phyloP scores from a whole-genome alignment of 1,140 invertebrate species.

The Archivesica marissinica region DNA sequence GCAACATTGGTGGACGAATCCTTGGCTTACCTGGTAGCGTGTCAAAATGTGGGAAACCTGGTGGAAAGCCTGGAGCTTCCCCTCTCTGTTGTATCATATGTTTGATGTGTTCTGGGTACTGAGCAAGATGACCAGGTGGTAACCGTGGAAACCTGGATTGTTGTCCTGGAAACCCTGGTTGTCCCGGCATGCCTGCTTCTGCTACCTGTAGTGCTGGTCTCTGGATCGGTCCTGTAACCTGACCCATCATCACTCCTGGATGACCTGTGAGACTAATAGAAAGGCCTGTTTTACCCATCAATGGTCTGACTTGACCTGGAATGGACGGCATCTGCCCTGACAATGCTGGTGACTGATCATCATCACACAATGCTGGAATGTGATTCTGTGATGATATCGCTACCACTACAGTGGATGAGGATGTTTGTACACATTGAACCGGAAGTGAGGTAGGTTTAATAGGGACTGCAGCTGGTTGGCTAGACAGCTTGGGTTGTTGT shows the following conservation, averaged over 20 bases:
- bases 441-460: background rate
- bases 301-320: background rate
- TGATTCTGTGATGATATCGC: background rate
- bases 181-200: background rate
- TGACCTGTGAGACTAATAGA: background rate
- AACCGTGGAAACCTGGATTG: conserved; percentile 23
- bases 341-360: background rate
- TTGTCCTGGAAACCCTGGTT: conserved; percentile 30
- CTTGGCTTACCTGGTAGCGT: conserved; percentile 12
- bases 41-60: conserved; percentile 23
- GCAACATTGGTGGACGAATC: conserved; percentile 41
- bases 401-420: too few relatives aligned
- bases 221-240: background rate
- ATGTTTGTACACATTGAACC: background rate
- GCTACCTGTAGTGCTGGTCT: background rate
- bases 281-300: background rate
- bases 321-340: background rate
- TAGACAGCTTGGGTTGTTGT: too few relatives aligned
- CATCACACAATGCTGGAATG: conserved; percentile 9
- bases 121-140: conserved; percentile 39
- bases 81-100: conserved; percentile 40
- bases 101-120: conserved; percentile 23
- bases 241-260: background rate
- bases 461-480: too few relatives aligned
- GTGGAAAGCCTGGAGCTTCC: conserved; percentile 18